Conservation (phyloP, 1,140 invertebrate genomes). For the Cotesia typhae region DNA sequence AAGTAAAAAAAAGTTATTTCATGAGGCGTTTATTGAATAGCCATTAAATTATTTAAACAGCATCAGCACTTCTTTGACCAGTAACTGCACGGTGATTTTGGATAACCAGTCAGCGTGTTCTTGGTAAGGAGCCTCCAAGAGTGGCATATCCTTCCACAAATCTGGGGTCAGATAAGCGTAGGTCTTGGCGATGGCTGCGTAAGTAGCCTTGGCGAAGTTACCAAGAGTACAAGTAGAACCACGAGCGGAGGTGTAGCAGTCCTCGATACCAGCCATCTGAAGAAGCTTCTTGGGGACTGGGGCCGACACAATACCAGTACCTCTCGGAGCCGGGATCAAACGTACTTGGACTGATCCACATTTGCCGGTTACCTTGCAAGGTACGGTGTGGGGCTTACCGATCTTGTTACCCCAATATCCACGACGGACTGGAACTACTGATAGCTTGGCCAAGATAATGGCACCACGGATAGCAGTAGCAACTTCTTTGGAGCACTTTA, state of each 20-base stretch:
- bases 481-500: conserved; percentile 99
- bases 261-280: conserved; percentile 99
- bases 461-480: conserved; percentile 99
- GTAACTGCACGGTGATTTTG: conserved; percentile 70
- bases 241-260: conserved; percentile 97
- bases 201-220: conserved; percentile 99
- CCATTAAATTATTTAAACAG: conserved; percentile 44
- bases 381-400: conserved; percentile 98
- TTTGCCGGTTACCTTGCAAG: conserved; percentile 99
- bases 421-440: conserved; percentile 96
- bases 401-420: conserved; percentile 99
- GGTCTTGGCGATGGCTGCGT: conserved; percentile 97
- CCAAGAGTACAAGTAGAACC: conserved; percentile 98
- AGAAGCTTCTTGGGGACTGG: conserved; percentile 99
- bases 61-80: conserved; percentile 55
- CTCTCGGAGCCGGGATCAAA: conserved; percentile 97
- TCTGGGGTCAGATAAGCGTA: conserved; percentile 99
- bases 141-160: conserved; percentile 92
- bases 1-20: background rate
- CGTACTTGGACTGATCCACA: conserved; percentile 97
- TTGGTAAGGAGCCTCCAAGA: conserved; percentile 92
- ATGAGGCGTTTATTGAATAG: background rate
- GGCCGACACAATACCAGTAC: conserved; percentile 99
- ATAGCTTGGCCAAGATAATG: conserved; percentile 97
- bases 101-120: conserved; percentile 90